Base-by-base conservation (phyloP, 2,888 invertebrate species). In the Macrophya annulata region DNA sequence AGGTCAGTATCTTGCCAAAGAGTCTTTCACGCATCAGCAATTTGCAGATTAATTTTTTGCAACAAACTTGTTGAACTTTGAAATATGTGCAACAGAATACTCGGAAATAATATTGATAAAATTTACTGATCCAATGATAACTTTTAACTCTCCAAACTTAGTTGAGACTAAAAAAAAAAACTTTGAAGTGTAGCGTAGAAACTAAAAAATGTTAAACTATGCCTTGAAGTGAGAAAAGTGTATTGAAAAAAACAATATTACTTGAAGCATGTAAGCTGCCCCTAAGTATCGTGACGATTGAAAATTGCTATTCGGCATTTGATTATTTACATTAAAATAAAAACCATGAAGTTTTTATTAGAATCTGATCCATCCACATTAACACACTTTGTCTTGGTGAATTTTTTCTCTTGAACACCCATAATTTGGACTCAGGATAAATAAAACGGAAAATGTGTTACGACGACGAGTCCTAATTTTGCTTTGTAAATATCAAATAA, bases 331-430 rank as follows among this genome's bases (percentile, higher is more conserved):
- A n/a, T 1, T 1, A 51, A 5, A 51, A 51, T 31, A 3, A 31
- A 31, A 31, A 31, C 1, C 31, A 31, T 31, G 31, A 31, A 31
- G 31, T 3, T 31, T 31, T 31, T 3, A 31, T 1, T 31, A 31
- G 31, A 31, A 31, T 31, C 31, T 31, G 3, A 31, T 31, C 3
- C 31, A 31, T 31, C 3, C 31, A 3, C 51, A 55, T 8, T 6
- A n/a, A 17, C n/a, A n/a, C 55, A 55, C 51, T 17, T 4, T 51
- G 9, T 62, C 25, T 62, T 25, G 62, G 62, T 25, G 37, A 15
- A 12, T 31, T 68, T 68, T 68, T 37, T 68, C 9, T 25, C n/a
- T 25, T 77, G 77, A 55, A 37, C 25, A 77, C 48, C 55, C 77
- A n/a, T 10, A 25, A 77, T 37, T 21, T 43, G 10, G 25, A 74